Conservation (phyloP, 2,797 vertebrate species). For the Notolepis coatsorum region DNA sequence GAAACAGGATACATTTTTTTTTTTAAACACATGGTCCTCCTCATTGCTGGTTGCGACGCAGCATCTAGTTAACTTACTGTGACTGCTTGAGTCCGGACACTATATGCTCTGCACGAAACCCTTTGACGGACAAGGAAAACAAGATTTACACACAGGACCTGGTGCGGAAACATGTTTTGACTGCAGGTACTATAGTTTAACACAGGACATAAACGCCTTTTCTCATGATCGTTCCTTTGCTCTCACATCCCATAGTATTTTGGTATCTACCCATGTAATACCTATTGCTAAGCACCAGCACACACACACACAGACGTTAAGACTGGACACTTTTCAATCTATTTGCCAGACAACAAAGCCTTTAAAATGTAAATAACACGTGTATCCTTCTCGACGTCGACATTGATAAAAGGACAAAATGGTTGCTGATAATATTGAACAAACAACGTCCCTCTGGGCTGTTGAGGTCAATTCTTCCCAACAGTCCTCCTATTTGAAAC, state of each 20-base stretch:
- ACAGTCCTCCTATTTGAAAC: constrained; percentile 62
- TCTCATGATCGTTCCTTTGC: neutral
- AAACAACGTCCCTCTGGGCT: constrained; percentile 64
- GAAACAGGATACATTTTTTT: constrained; percentile 20
- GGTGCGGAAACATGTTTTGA: neutral
- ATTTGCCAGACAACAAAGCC: constrained; percentile 19
- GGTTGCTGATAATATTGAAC: constrained; percentile 19
- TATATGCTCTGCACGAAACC: neutral
- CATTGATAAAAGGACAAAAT: constrained; percentile 47
- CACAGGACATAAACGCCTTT: neutral
- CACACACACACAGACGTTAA: constrained; percentile 3
- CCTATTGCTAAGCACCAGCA: neutral
- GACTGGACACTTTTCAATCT: constrained; percentile 16
- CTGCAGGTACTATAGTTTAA: neutral
- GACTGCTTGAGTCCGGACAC: neutral
- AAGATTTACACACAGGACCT: neutral
- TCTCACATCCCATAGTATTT: neutral
- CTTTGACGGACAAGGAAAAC: neutral
- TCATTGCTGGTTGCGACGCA: neutral
- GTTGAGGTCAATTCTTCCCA: constrained; percentile 71
- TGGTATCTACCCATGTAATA: neutral
- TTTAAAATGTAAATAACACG: constrained; percentile 24
- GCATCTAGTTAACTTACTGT: constrained; percentile 4
- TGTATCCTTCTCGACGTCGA: constrained; percentile 26
- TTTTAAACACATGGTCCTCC: constrained; percentile 11